phyloP scores from a whole-genome alignment of 2,113 vertebrate species.

The Heterotis niloticus region DNA sequence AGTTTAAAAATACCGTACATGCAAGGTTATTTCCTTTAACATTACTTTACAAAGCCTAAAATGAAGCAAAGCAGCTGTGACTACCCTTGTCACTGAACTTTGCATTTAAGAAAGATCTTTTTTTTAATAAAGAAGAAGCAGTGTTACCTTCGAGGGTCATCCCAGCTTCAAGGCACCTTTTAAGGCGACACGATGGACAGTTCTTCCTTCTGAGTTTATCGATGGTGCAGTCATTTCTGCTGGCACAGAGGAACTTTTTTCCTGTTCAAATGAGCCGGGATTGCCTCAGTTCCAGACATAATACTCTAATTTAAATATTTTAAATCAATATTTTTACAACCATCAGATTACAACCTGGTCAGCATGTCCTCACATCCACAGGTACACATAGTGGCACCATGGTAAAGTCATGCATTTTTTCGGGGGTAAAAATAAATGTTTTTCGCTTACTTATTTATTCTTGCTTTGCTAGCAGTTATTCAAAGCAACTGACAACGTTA shows the following conservation, averaged over 20 bases:
- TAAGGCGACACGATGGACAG: conserved; percentile 85
- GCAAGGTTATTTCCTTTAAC: no score
- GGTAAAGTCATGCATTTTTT: not conserved
- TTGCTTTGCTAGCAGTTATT: no score
- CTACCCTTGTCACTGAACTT: no score
- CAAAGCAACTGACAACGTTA: not conserved
- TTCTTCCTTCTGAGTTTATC: conserved; percentile 92
- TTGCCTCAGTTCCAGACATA: not conserved
- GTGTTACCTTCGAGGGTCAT: conserved; percentile 94
- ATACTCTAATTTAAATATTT: not conserved
- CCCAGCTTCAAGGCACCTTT: conserved; percentile 92
- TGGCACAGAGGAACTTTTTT: conserved; percentile 94
- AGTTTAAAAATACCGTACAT: not conserved
- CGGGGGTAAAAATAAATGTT: not conserved
- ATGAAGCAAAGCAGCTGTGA: no score
- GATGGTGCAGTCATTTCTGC: conserved; percentile 95
- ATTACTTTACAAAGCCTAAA: no score
- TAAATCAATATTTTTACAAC: not conserved
- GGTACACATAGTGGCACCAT: not conserved
- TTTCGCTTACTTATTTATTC: not conserved
- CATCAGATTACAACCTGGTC: not conserved
- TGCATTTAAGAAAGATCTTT: no score
- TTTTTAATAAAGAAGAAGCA: no score
- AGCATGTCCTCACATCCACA: not conserved
- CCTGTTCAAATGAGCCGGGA: conserved; percentile 60